These are phyloP conservation scores for Troides helena DNA, from an alignment of 2,888 invertebrate species.

Conservation along the genomic window DNA sequence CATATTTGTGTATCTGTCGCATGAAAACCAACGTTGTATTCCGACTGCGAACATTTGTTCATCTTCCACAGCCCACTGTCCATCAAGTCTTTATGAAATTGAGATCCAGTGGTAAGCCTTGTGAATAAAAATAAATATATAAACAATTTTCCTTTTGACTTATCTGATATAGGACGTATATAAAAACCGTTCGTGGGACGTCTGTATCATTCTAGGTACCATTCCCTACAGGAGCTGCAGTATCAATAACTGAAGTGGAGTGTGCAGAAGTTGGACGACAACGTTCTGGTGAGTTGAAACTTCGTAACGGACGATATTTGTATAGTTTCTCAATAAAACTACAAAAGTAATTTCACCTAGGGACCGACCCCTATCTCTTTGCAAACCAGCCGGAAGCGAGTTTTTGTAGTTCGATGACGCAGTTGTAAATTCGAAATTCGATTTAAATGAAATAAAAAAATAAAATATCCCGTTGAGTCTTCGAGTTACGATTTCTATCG, in stretches of 20 bases:
- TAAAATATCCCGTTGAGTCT: conserved; percentile 29
- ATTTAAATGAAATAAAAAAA: conserved; percentile 29
- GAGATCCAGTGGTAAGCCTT: too few relatives aligned
- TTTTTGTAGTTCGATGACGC: conserved; percentile 51
- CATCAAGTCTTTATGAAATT: too few relatives aligned
- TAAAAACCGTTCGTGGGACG: conserved; percentile 52
- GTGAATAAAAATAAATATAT: conserved; percentile 32
- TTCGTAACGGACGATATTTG: conserved; percentile 53
- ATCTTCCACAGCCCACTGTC: too few relatives aligned
- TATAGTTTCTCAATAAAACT: conserved; percentile 70
- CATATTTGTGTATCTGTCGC: too few relatives aligned
- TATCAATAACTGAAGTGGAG: conserved; percentile 67
- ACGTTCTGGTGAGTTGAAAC: conserved; percentile 56
- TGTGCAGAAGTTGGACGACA: conserved; percentile 55
- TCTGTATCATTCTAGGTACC: conserved; percentile 53
- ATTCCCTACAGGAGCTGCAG: conserved; percentile 43
- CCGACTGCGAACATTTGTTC: too few relatives aligned
- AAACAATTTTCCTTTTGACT: conserved; percentile 63
- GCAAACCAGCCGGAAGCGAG: conserved; percentile 48
- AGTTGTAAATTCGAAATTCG: conserved; percentile 37
- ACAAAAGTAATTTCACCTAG: conserved; percentile 64
- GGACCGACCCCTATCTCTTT: conserved; percentile 60
- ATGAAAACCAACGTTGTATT: too few relatives aligned
- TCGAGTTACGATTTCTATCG: conserved; percentile 34
- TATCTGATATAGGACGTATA: conserved; percentile 55